Evolutionary conservation across 2,797 vertebrate species (phyloP).

Genomic region (Brachyalestes nurse): DNA sequence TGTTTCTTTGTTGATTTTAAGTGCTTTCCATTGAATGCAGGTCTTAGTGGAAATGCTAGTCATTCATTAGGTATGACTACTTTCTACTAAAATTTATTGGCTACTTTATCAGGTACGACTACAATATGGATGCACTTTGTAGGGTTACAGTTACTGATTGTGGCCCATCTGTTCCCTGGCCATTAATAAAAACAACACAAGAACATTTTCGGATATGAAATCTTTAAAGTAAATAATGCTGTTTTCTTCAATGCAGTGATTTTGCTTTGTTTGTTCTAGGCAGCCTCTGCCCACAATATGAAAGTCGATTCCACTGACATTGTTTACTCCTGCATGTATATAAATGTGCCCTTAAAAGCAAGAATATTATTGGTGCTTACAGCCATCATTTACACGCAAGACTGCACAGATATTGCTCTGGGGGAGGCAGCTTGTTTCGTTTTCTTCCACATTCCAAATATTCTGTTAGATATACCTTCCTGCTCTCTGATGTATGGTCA

Average conservation of each 20-base stretch:
- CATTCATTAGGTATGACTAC: too few relatives aligned
- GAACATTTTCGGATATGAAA: too few relatives aligned
- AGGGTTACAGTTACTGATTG: too few relatives aligned
- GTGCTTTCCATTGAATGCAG: neutral
- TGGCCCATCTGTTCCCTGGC: too few relatives aligned
- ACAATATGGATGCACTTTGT: too few relatives aligned
- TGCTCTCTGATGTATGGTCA: neutral
- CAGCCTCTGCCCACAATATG: neutral
- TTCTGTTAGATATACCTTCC: constrained; percentile 9
- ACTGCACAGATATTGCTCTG: constrained; percentile 1
- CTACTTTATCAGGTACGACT: too few relatives aligned
- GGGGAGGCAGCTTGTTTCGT: neutral
- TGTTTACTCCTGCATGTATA: neutral
- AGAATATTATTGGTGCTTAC: constrained; percentile 12
- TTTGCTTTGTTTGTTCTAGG: constrained; percentile 8
- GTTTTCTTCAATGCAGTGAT: neutral
- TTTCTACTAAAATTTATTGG: too few relatives aligned
- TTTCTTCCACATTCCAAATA: neutral
- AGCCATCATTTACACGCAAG: constrained; percentile 11
- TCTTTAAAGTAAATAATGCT: constrained; percentile 14
- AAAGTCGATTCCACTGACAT: neutral
- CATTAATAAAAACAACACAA: neutral
- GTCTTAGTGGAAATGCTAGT: neutral
- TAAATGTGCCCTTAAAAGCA: constrained; percentile 2
- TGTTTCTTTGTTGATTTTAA: neutral